phyloP scores from a whole-genome alignment of 2,888 invertebrate genomes.

The Halictus quadricinctus region DNA sequence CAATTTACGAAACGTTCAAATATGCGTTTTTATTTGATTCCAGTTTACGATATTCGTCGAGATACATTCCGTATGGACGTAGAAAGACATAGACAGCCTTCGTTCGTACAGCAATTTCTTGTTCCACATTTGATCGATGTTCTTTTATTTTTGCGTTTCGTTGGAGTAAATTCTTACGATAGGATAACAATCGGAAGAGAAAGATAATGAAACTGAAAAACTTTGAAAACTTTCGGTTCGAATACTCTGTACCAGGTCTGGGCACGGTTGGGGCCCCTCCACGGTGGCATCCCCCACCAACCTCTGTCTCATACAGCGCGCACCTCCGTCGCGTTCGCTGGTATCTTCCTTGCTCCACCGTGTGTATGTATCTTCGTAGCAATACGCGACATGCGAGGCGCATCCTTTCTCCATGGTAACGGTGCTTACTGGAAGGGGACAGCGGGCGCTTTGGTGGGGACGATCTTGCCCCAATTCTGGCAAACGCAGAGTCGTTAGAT shows the following conservation, averaged over 20 bases:
- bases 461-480: too few species aligned
- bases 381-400: too few species aligned
- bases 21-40: conserved; percentile 5
- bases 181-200: background rate
- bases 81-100: background rate
- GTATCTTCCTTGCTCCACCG: too few species aligned
- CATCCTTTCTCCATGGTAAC: too few species aligned
- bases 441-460: too few species aligned
- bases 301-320: too few species aligned
- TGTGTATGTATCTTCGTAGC: too few species aligned
- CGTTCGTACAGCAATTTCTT: background rate
- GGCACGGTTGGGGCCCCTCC: too few species aligned
- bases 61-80: background rate
- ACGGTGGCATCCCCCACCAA: too few species aligned
- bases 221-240: background rate
- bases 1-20: background rate
- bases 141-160: background rate
- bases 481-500: too few species aligned
- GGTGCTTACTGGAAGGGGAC: too few species aligned
- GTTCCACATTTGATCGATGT: background rate
- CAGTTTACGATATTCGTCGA: background rate
- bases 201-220: background rate
- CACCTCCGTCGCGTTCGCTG: too few species aligned
- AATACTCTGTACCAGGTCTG: background rate
- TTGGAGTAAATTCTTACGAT: background rate